These are phyloP conservation scores for Cantharis lateralis DNA, from an alignment of 2,888 invertebrate genomes.

Conservation along the genomic window DNA sequence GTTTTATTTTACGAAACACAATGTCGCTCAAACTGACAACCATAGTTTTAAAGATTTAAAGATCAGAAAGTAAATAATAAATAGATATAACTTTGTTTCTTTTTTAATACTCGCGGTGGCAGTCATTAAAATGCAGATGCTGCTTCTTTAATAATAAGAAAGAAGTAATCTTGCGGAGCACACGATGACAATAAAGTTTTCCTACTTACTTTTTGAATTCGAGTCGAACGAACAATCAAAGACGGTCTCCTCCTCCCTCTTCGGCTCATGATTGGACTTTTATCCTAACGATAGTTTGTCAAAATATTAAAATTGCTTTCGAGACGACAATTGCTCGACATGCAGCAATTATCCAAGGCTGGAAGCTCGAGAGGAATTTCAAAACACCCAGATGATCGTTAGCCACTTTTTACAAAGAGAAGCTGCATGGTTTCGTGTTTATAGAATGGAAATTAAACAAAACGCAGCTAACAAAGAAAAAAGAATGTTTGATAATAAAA, in stretches of 20 bases:
- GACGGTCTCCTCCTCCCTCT: not conserved
- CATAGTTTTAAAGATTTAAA: conserved; percentile 11
- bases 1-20: conserved; percentile 23
- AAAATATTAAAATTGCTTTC: not conserved
- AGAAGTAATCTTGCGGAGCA: not conserved
- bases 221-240: not conserved
- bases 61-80: not conserved
- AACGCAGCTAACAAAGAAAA: not conserved
- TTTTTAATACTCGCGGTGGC: not conserved
- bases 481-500: not conserved
- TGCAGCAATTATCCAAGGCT: not conserved
- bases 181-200: not conserved
- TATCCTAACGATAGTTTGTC: not conserved
- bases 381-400: not conserved
- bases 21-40: conserved; percentile 17
- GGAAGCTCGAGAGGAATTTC: not conserved
- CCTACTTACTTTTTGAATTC: not conserved
- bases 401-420: not conserved
- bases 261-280: not conserved
- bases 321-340: not conserved
- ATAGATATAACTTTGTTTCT: not conserved
- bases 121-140: not conserved
- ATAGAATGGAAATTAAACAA: not conserved
- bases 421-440: not conserved
- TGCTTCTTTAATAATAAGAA: not conserved